Evolutionary conservation across 2,888 invertebrate species (phyloP), one percentile per base, ranked within the genome.

Genomic region (Drosophila subsilvestris): DNA sequence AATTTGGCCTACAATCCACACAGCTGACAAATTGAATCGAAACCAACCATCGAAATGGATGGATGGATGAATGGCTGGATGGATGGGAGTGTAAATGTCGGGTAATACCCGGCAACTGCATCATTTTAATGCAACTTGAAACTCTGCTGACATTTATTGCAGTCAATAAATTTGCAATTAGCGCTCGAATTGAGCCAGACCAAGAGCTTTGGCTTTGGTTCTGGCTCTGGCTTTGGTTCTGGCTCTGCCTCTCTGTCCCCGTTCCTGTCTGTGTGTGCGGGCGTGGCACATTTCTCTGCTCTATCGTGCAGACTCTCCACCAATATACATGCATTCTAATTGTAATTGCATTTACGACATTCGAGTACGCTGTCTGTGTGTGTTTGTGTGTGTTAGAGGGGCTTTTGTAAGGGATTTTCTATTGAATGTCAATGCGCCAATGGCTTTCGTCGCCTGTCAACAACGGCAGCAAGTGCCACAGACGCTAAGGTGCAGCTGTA

Each of bases 131-230:
- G 69, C 71, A 74, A 56, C 62, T 59, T 69, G 68, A 82, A 69
- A 68, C 71, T 62, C 48, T 57, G 68, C 42, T 78, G 83, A 86
- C 80, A 76, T 86, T 86, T 86, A 84, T 86, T 86, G 79, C 80
- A 76, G 76, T 78, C 77, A 77, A 84, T 84, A 84, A 84, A 84
- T 80, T 83, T 75, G 59, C 80, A 84, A 86, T 84, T 76, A 80
- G 71, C 68, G 58, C 75, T 56, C 54, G 20, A 71, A 53, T 45
- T 53, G 48, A 37, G 37, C n/a, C 37, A 27, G 37, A 37, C 27
- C 56, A 47, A 56, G 27, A 65, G 48, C 61, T 42, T 14, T 47
- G 20, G 49, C 43, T 37, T 25, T 37, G 20, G 47, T 2, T 27
- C 17, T 27, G 4, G 12, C 22, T 17, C n/a, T n/a, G 57, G 37